Conservation (phyloP, 2,888 invertebrate genomes). For the Entomobrya multifasciata region DNA sequence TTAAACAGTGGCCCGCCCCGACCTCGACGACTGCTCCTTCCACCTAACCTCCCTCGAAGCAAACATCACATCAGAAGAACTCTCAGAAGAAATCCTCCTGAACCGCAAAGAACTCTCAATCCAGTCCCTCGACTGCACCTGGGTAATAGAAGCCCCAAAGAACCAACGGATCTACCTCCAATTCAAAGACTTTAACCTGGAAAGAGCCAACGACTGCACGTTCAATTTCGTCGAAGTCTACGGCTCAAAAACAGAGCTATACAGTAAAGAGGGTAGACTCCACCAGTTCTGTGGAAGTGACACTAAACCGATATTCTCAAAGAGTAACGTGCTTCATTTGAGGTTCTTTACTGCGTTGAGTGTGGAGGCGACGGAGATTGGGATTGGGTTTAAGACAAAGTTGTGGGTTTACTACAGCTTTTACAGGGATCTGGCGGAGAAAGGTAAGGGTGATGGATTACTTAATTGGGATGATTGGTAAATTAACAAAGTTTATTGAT, state of each 20-base stretch:
- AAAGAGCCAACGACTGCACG: constrained; percentile 89
- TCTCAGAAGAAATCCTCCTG: constrained; percentile 83
- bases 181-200: constrained; percentile 85
- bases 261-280: constrained; percentile 82
- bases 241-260: constrained; percentile 85
- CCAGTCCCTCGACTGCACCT: constrained; percentile 86
- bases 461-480: no score
- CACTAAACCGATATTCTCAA: constrained; percentile 88
- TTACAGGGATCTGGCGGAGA: constrained; percentile 71
- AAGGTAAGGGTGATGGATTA: no score
- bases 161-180: constrained; percentile 83
- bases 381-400: constrained; percentile 61
- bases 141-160: constrained; percentile 86
- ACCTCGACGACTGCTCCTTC: constrained; percentile 85
- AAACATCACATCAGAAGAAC: constrained; percentile 84
- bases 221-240: constrained; percentile 89
- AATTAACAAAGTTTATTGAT: not conserved
- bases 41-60: constrained; percentile 84
- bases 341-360: constrained; percentile 87
- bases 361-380: constrained; percentile 78
- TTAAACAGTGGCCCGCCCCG: constrained; percentile 82
- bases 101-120: constrained; percentile 81
- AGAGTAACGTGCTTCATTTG: constrained; percentile 87
- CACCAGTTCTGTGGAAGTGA: constrained; percentile 93
- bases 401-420: constrained; percentile 76